phyloP scores from a whole-genome alignment of 2,113 vertebrate genomes.

The Collichthys lucidus region DNA sequence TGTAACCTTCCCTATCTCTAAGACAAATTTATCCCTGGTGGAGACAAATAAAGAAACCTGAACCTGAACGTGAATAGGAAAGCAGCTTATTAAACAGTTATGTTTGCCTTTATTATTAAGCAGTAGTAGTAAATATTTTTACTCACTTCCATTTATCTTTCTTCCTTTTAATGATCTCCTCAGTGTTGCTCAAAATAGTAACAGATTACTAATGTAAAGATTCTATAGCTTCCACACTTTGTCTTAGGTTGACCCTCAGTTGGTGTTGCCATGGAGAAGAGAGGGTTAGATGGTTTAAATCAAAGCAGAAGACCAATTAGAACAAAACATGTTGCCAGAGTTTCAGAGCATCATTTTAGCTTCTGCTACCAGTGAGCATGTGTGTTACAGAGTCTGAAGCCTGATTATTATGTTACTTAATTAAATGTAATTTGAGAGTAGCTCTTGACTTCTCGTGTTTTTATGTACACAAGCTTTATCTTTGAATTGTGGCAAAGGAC shows the following conservation, averaged over 20 bases:
- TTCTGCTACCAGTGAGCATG: not conserved
- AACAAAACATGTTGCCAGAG: not conserved
- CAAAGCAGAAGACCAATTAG: not conserved
- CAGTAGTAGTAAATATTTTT: too few relatives aligned
- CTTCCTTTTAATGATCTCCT: too few relatives aligned
- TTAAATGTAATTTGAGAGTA: not conserved
- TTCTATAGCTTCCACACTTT: not conserved
- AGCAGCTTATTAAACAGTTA: too few relatives aligned
- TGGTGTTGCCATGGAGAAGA: not conserved
- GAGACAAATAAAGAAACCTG: too few relatives aligned
- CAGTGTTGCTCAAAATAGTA: too few relatives aligned
- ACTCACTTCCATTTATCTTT: too few relatives aligned
- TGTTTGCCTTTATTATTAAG: too few relatives aligned
- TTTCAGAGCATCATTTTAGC: not conserved
- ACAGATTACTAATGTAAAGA: not conserved
- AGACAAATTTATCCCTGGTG: too few relatives aligned
- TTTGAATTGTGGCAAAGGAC: not conserved
- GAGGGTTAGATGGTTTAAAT: not conserved
- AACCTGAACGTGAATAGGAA: too few relatives aligned
- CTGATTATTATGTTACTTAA: not conserved
- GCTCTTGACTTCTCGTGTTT: not conserved
- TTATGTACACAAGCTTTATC: not conserved
- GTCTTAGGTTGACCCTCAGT: too few relatives aligned
- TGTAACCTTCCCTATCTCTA: too few relatives aligned
- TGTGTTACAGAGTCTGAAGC: not conserved